These are phyloP conservation scores for Limnodromus scolopaceus DNA, from an alignment of 2,797 vertebrate genomes.

Conservation along the genomic window DNA sequence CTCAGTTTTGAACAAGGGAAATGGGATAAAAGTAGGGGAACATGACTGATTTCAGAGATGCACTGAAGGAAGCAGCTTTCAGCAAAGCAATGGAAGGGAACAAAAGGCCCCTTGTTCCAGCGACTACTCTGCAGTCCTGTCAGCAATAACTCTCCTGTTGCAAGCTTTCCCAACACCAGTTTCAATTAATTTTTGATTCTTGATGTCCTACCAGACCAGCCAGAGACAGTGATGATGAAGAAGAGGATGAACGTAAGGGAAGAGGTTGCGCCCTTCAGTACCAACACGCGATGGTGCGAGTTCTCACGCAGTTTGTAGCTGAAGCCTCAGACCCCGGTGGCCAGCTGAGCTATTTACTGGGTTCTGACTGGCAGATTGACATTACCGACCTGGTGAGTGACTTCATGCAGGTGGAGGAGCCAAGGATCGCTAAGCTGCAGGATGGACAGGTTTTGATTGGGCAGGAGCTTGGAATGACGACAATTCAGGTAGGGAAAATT, in stretches of 20 bases:
- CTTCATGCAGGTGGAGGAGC: constrained; percentile 93
- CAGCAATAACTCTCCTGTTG: background rate
- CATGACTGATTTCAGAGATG: background rate
- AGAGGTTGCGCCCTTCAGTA: constrained; percentile 91
- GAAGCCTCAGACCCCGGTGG: constrained; percentile 82
- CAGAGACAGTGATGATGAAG: constrained; percentile 91
- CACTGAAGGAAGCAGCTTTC: background rate
- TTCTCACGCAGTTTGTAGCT: constrained; percentile 90
- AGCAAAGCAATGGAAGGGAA: background rate
- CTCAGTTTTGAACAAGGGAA: background rate
- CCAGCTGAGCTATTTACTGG: constrained; percentile 84
- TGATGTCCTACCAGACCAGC: constrained; percentile 74
- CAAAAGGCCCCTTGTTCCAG: background rate
- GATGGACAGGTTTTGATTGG: constrained; percentile 87
- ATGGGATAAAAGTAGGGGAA: background rate
- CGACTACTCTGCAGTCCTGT: background rate
- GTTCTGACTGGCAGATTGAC: constrained; percentile 94
- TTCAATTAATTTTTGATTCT: background rate
- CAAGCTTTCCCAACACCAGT: background rate
- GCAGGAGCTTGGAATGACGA: constrained; percentile 89
- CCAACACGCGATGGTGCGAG: constrained; percentile 89
- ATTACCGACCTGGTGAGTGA: constrained; percentile 88
- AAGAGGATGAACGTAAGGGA: constrained; percentile 87
- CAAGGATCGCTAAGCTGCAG: constrained; percentile 85
- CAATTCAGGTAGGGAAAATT: constrained; percentile 84